phyloP scores from a whole-genome alignment of 2,888 invertebrate genomes.

The Caenorhabditis sp. region DNA sequence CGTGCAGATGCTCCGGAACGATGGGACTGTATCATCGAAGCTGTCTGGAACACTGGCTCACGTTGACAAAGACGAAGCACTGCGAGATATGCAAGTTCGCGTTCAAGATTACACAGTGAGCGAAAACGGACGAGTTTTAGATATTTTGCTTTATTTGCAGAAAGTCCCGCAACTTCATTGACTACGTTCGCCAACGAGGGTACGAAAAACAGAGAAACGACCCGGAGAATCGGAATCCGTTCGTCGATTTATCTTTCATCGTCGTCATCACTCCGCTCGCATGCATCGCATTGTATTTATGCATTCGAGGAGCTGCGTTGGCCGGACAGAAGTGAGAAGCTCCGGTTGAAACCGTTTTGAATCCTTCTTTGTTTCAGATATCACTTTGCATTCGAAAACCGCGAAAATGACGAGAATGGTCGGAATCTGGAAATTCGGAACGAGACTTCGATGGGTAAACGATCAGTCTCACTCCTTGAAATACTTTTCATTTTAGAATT shows the following conservation, averaged over 20 bases:
- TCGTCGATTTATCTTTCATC: slow-evolving; percentile 83
- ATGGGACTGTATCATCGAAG: slow-evolving; percentile 86
- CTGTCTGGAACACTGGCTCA: slow-evolving; percentile 86
- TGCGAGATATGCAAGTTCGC: slow-evolving; percentile 86
- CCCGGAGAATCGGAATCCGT: slow-evolving; percentile 80
- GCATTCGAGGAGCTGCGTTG: slow-evolving; percentile 68
- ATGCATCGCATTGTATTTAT: slow-evolving; percentile 81
- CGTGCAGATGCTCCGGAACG: slow-evolving; percentile 84
- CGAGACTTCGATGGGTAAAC: slow-evolving; percentile 51
- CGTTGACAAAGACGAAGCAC: slow-evolving; percentile 84
- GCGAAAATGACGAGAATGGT: slow-evolving; percentile 25
- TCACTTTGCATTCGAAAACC: slow-evolving; percentile 51
- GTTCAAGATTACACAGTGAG: slow-evolving; percentile 83
- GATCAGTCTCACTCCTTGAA: not conserved
- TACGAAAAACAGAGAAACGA: slow-evolving; percentile 31
- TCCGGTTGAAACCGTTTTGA: not conserved
- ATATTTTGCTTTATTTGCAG: slow-evolving; percentile 20
- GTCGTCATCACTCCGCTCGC: slow-evolving; percentile 83
- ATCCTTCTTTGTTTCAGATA: slow-evolving; percentile 32
- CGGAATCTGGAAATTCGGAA: slow-evolving; percentile 47
- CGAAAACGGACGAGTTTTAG: slow-evolving; percentile 62
- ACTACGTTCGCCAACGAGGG: slow-evolving; percentile 51
- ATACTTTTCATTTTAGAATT: slow-evolving; percentile 39
- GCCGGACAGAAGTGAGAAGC: slow-evolving; percentile 35
- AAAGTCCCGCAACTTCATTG: slow-evolving; percentile 80